phyloP scores from a whole-genome alignment of 2,888 invertebrate species.

The Nematopogon swammerdamellus region DNA sequence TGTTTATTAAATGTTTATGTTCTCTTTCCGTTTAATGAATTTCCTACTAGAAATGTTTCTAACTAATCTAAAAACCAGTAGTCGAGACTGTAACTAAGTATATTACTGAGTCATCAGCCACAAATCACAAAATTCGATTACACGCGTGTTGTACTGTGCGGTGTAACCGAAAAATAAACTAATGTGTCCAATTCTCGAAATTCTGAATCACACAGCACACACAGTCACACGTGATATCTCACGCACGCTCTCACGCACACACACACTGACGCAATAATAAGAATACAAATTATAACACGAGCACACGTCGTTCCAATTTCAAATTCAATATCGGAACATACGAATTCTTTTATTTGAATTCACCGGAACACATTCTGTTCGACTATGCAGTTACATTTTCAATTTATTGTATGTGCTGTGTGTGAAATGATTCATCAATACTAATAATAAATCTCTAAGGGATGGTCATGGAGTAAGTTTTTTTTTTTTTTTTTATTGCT shows the following conservation, averaged over 20 bases:
- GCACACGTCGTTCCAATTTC: not conserved
- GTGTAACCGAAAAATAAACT: not conserved
- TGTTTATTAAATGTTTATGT: too few relatives aligned
- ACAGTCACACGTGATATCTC: not conserved
- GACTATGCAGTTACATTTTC: too few relatives aligned
- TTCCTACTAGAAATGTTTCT: too few relatives aligned
- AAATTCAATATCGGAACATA: not conserved
- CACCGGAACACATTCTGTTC: too few relatives aligned
- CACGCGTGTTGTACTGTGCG: not conserved
- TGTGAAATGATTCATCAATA: too few relatives aligned
- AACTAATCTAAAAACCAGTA: constrained; percentile 1
- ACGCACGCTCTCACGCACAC: not conserved
- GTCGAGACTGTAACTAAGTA: too few relatives aligned
- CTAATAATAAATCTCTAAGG: too few relatives aligned
- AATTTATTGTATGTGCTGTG: too few relatives aligned
- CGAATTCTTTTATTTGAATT: too few relatives aligned
- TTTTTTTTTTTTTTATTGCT: too few relatives aligned
- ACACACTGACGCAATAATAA: not conserved
- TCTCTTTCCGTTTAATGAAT: too few relatives aligned
- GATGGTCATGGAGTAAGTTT: too few relatives aligned
- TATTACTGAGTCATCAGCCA: not conserved
- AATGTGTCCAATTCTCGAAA: not conserved
- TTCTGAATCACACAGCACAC: not conserved
- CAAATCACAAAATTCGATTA: not conserved
- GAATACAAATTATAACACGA: not conserved